Conservation (phyloP, 2,113 vertebrate genomes). For the Desmodus rotundus region DNA sequence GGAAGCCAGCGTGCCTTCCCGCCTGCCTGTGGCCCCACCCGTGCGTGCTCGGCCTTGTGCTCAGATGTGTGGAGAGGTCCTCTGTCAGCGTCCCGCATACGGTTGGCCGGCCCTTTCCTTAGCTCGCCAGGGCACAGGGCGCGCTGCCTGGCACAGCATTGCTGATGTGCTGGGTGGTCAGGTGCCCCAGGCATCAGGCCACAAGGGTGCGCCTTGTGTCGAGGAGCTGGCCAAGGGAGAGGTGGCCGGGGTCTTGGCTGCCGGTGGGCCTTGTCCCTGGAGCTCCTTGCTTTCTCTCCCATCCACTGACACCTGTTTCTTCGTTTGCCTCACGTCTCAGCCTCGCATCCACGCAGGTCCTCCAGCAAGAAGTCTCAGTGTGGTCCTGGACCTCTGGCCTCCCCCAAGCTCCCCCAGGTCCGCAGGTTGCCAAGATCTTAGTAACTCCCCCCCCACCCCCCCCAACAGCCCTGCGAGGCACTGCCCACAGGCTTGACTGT, state of each 20-base stretch:
- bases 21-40: background rate
- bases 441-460: accelerated
- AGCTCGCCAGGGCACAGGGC: background rate
- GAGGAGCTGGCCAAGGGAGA: background rate
- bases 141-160: background rate
- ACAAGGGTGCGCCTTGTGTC: accelerated
- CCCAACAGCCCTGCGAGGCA: background rate
- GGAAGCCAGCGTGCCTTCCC: accelerated
- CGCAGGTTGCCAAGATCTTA: background rate
- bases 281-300: background rate
- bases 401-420: no score
- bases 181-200: background rate
- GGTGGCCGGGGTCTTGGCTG: no score
- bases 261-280: background rate
- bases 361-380: no score
- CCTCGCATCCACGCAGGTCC: background rate
- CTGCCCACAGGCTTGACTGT: accelerated
- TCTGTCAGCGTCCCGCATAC: background rate
- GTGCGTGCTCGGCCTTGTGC: background rate
- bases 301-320: accelerated
- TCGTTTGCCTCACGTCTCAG: background rate
- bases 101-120: background rate
- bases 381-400: background rate
- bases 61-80: no score
- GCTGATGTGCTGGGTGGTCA: accelerated